phyloP scores from a whole-genome alignment of 2,888 invertebrate genomes.

The Odontothrips loti region DNA sequence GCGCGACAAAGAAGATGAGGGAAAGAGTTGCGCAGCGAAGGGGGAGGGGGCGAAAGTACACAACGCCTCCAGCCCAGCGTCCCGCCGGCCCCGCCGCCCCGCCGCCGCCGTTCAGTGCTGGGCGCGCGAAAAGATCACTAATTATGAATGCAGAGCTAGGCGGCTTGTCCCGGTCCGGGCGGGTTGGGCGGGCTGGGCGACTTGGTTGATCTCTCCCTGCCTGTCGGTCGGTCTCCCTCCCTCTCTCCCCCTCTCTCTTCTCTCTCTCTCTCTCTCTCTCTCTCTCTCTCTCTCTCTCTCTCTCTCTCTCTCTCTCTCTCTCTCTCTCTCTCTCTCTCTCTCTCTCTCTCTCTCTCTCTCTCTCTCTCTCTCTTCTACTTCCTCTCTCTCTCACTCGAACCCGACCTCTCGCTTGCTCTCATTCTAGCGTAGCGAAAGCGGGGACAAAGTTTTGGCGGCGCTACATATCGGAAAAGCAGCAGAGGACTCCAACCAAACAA shows the following conservation, averaged over 20 bases:
- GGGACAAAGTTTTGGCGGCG: background rate
- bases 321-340: too few species aligned
- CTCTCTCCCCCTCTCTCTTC: background rate
- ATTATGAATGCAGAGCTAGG: slow-evolving; percentile 17
- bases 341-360: too few species aligned
- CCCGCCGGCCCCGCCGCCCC: background rate
- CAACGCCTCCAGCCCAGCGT: background rate
- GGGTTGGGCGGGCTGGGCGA: background rate
- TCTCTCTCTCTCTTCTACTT: too few species aligned
- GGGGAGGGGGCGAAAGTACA: background rate
- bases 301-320: too few species aligned
- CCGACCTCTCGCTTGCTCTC: too few species aligned
- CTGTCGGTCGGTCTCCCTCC: background rate
- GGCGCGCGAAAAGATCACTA: slow-evolving; percentile 16
- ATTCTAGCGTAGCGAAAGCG: too few species aligned
- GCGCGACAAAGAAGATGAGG: background rate
- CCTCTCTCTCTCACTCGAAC: too few species aligned
- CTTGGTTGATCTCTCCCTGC: background rate
- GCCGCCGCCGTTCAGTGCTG: background rate
- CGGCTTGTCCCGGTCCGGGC: background rate
- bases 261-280: background rate
- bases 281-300: too few species aligned
- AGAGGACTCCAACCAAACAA: background rate
- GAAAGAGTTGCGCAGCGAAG: background rate
- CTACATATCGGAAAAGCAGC: background rate